A percentile compares a stretch with the other conserved stretches of the same genome.
phyloP scores from a whole-genome alignment of 2,888 invertebrate genomes.

The Cheilosia urbana region DNA sequence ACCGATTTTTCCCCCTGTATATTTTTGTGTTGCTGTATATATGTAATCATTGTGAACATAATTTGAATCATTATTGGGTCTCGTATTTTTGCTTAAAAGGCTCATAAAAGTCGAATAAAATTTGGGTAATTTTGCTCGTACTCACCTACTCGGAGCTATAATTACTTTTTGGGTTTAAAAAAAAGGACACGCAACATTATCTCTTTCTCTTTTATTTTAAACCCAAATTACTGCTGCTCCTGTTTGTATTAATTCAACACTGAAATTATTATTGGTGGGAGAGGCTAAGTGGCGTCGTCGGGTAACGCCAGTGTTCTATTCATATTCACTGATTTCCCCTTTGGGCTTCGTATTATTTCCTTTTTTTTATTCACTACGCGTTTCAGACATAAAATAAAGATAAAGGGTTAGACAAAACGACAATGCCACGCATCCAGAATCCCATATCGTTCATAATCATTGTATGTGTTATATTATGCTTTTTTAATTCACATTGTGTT shows the following conservation, averaged over 20 bases:
- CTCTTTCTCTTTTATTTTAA: background rate
- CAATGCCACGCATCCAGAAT: constrained; percentile 59
- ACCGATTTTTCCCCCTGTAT: background rate
- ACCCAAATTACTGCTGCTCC: constrained; percentile 6
- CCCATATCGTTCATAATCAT: constrained; percentile 48
- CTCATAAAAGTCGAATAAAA: constrained; percentile 49
- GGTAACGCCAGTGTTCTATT: constrained; percentile 21
- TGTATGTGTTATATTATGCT: constrained; percentile 34
- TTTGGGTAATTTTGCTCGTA: constrained; percentile 14
- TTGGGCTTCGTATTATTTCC: constrained; percentile 26
- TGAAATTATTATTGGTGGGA: constrained; percentile 45
- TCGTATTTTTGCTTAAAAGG: constrained; percentile 26
- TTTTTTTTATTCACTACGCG: constrained; percentile 51
- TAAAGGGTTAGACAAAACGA: constrained; percentile 61
- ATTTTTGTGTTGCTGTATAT: background rate
- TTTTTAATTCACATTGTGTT: constrained; percentile 46
- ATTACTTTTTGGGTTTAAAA: constrained; percentile 24
- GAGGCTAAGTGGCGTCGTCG: constrained; percentile 26
- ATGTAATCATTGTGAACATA: background rate
- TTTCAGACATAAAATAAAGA: constrained; percentile 62
- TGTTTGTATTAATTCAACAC: constrained; percentile 42
- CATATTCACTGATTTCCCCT: constrained; percentile 33
- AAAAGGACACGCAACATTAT: constrained; percentile 13
- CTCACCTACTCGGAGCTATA: constrained; percentile 16
- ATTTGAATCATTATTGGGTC: constrained; percentile 12